Conservation (phyloP, 64 coral and sea anemone species). For the Anthopleura sola region DNA sequence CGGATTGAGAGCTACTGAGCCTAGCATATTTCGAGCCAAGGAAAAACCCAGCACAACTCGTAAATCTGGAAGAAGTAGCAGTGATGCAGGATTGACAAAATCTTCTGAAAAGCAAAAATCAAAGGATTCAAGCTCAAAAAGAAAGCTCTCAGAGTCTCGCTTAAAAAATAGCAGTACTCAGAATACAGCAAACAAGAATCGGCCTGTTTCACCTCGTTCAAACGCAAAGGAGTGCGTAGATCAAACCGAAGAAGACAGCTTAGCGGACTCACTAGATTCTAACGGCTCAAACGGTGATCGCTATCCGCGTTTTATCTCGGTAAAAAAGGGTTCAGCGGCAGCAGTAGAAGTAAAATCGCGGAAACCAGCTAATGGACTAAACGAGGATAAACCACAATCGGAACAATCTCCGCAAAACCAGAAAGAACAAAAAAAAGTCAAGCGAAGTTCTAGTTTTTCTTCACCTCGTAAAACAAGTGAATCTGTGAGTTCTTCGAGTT, state of each 20-base stretch:
- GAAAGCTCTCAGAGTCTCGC: neutral
- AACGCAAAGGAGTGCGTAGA: neutral
- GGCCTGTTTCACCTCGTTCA: conserved; percentile 16
- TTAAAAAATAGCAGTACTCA: neutral
- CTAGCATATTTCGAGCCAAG: conserved; percentile 11
- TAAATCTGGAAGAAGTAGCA: conserved; percentile 34
- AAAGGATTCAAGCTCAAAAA: conserved; percentile 13
- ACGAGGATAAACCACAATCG: neutral
- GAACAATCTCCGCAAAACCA: neutral
- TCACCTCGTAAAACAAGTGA: conserved; percentile 5
- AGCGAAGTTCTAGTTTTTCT: conserved; percentile 49
- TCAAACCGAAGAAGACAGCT: neutral
- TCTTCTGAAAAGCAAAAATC: conserved; percentile 36
- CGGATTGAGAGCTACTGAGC: conserved; percentile 42
- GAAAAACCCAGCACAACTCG: conserved; percentile 13
- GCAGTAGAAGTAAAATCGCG: conserved; percentile 35
- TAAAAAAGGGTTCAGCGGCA: neutral
- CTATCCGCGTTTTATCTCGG: conserved; percentile 59
- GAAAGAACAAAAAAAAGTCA: neutral
- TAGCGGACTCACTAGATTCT: conserved; percentile 3
- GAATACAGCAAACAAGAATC: neutral
- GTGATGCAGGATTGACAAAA: conserved; percentile 59
- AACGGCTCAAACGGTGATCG: conserved; percentile 5
- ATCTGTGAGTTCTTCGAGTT: too few relatives aligned
- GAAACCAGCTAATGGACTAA: conserved; percentile 21